These are phyloP conservation scores for Erethizon dorsatum DNA, from an alignment of 2,797 vertebrate genomes.

Conservation along the genomic window DNA sequence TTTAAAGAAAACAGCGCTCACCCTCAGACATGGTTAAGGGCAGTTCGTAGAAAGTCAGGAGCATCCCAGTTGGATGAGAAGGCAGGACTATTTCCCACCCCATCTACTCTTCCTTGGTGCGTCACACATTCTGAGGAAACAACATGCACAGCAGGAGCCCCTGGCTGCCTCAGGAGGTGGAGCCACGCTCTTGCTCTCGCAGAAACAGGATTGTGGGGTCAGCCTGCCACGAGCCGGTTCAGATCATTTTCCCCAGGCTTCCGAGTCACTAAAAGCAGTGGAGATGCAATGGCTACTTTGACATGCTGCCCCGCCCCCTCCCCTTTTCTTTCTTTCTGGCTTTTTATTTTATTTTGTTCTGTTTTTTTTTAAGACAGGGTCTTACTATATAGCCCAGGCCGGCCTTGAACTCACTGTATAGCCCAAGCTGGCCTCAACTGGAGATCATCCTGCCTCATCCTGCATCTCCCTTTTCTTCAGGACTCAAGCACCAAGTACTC, in stretches of 20 bases:
- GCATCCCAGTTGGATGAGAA: background rate
- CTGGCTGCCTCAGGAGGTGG: background rate
- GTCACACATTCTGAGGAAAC: background rate
- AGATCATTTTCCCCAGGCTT: background rate
- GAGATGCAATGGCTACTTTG: background rate
- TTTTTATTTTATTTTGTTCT: background rate
- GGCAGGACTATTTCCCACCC: background rate
- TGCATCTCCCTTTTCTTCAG: background rate
- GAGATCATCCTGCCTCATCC: background rate
- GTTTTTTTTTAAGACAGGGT: background rate
- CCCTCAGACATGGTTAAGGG: constrained; percentile 45
- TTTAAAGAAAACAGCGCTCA: background rate
- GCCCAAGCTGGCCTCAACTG: background rate
- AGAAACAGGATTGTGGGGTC: background rate
- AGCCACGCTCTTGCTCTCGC: background rate
- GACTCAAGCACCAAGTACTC: background rate
- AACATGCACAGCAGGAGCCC: background rate
- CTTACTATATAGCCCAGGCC: background rate
- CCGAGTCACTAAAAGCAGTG: background rate
- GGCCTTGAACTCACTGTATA: background rate
- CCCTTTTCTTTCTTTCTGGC: background rate
- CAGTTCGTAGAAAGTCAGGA: constrained; percentile 23
- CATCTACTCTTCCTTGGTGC: background rate
- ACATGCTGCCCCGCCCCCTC: too few species aligned
- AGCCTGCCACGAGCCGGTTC: background rate